phyloP scores from a whole-genome alignment of 2,888 invertebrate genomes.

The Pristionchus arcanus region DNA sequence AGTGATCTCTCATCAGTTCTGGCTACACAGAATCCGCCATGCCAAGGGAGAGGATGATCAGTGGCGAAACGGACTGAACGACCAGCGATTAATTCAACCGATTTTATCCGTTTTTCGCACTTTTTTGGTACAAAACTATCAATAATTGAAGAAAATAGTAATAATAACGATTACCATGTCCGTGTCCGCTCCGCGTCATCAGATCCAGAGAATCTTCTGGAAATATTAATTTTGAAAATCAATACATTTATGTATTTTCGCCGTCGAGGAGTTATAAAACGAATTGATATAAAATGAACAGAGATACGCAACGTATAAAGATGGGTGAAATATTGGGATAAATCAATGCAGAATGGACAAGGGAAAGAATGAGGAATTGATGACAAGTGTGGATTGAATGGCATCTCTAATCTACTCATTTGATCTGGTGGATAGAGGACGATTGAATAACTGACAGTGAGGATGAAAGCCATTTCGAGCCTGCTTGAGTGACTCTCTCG shows the following conservation, averaged over 20 bases:
- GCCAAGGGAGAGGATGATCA: constrained; percentile 55
- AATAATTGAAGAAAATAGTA: neutral
- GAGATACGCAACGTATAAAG: no score
- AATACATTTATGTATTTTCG: neutral
- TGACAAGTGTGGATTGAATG: neutral
- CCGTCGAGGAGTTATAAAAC: no score
- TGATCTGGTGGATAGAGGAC: neutral
- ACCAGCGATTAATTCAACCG: no score
- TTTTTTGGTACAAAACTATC: neutral
- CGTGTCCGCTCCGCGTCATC: constrained; percentile 50
- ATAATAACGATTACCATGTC: constrained; percentile 1
- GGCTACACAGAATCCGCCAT: constrained; percentile 58
- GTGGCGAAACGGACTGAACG: constrained; percentile 46
- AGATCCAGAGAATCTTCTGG: constrained; percentile 54
- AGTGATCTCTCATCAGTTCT: constrained; percentile 56
- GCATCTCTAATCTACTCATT: constrained; percentile 4
- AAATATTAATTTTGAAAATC: neutral
- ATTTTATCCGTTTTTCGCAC: neutral
- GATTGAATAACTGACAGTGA: constrained; percentile 8
- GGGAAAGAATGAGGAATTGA: neutral
- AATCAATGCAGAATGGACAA: neutral
- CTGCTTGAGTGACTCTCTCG: constrained; percentile 14
- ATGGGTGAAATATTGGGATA: no score
- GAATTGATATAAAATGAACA: neutral
- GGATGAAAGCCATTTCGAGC: neutral